Conservation (phyloP, 1,140 invertebrate species). For the Hylyphantes graminicola region DNA sequence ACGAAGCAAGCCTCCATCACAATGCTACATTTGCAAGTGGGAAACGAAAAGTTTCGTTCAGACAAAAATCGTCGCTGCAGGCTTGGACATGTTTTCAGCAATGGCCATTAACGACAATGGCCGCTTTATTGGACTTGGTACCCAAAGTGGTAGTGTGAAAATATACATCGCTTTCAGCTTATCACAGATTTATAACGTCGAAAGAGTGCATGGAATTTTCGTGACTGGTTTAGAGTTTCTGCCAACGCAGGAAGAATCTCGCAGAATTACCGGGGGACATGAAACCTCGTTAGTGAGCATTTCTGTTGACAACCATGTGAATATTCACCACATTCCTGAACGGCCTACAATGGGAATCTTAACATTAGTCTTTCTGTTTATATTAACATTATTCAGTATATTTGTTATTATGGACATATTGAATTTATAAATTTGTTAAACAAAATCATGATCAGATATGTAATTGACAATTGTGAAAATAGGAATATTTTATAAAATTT, state of each 20-base stretch:
- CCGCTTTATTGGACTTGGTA: conserved; percentile 89
- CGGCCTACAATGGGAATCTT: conserved; percentile 68
- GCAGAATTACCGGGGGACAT: conserved; percentile 75
- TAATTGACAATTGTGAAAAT: conserved; percentile 4
- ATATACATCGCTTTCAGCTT: conserved; percentile 93
- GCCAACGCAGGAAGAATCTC: conserved; percentile 73
- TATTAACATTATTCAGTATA: conserved; percentile 60
- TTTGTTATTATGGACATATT: conserved; percentile 63
- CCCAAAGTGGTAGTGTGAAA: conserved; percentile 90
- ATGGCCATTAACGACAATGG: conserved; percentile 90
- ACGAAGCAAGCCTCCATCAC: conserved; percentile 70
- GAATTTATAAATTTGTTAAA: conserved; percentile 57
- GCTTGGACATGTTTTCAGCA: conserved; percentile 81
- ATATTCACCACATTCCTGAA: conserved; percentile 86
- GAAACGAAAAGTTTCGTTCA: conserved; percentile 66
- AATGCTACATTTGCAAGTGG: conserved; percentile 70
- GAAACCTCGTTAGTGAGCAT: conserved; percentile 89
- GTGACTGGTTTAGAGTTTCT: conserved; percentile 93
- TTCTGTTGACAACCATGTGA: conserved; percentile 93
- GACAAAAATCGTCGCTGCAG: conserved; percentile 65
- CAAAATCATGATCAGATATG: neutral
- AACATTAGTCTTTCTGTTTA: conserved; percentile 61
- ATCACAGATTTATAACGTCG: conserved; percentile 83
- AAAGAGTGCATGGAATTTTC: conserved; percentile 91
- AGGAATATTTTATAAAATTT: conserved; percentile 17